Evolutionary conservation across 1,140 invertebrate genomes (phyloP).

Genomic region (Nebria ingens): DNA sequence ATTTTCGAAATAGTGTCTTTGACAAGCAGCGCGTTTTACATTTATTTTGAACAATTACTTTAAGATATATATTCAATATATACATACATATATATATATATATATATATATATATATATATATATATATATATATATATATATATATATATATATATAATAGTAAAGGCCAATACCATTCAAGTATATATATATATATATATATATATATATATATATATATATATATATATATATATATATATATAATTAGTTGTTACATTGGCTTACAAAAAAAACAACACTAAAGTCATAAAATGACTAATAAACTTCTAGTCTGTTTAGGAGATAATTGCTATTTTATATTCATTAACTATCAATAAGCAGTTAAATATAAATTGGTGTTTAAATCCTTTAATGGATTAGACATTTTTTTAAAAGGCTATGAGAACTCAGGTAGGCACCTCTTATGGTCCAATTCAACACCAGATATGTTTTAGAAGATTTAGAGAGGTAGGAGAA

Average conservation of each 20-base stretch:
- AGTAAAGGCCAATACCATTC: too few species aligned
- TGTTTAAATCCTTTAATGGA: not conserved
- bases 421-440: too few species aligned
- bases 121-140: not conserved
- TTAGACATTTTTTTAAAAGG: not conserved
- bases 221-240: not conserved
- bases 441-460: too few species aligned
- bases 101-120: not conserved
- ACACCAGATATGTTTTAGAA: too few species aligned
- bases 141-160: not conserved
- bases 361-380: not conserved
- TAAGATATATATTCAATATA: not conserved
- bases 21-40: not conserved
- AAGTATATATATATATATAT: too few species aligned
- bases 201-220: constrained; percentile 1
- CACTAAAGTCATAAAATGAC: not conserved
- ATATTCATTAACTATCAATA: not conserved
- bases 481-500: too few species aligned
- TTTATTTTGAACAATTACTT: not conserved
- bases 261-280: not conserved
- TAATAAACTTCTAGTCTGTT: not conserved
- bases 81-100: constrained; percentile 3
- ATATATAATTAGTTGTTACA: not conserved
- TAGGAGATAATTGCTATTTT: not conserved
- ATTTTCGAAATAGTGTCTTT: not conserved